These are phyloP conservation scores for Sialis fuliginosa DNA, from an alignment of 2,888 invertebrate genomes.

Conservation along the genomic window DNA sequence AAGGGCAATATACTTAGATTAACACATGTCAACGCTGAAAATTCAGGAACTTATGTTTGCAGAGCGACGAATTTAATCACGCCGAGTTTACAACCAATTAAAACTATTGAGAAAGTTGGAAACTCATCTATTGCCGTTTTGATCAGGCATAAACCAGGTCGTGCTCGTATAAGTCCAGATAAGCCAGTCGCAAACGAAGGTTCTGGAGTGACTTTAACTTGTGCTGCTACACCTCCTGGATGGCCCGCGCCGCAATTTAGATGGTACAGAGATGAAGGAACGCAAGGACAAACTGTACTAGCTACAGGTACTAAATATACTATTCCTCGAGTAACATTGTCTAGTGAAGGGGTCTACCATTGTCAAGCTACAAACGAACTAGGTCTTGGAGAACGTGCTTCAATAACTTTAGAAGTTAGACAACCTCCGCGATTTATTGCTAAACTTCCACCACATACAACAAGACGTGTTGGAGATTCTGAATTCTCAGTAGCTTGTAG, in stretches of 20 bases:
- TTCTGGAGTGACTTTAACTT: constrained; percentile 63
- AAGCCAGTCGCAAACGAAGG: constrained; percentile 73
- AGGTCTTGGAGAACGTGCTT: constrained; percentile 70
- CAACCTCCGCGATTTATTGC: constrained; percentile 74
- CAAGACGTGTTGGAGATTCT: constrained; percentile 58
- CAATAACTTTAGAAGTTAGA: constrained; percentile 69
- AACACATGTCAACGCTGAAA: constrained; percentile 60
- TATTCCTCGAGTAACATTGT: constrained; percentile 68
- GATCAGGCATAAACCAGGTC: constrained; percentile 74
- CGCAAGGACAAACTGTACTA: constrained; percentile 45
- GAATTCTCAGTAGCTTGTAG: constrained; percentile 68
- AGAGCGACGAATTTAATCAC: constrained; percentile 71
- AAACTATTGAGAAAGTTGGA: constrained; percentile 55
- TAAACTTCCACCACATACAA: constrained; percentile 67
- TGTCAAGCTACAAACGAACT: constrained; percentile 82
- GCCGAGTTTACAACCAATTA: constrained; percentile 42
- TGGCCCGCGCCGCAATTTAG: constrained; percentile 81
- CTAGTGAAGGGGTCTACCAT: constrained; percentile 75
- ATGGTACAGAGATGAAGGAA: constrained; percentile 68
- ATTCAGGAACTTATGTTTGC: constrained; percentile 80
- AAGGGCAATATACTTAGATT: constrained; percentile 58
- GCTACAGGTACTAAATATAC: constrained; percentile 70
- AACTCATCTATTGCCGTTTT: constrained; percentile 68
- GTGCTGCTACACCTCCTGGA: constrained; percentile 77
- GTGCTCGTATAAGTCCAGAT: constrained; percentile 66